phyloP scores from a whole-genome alignment of 2,797 vertebrate species.

The Lophius americanus region DNA sequence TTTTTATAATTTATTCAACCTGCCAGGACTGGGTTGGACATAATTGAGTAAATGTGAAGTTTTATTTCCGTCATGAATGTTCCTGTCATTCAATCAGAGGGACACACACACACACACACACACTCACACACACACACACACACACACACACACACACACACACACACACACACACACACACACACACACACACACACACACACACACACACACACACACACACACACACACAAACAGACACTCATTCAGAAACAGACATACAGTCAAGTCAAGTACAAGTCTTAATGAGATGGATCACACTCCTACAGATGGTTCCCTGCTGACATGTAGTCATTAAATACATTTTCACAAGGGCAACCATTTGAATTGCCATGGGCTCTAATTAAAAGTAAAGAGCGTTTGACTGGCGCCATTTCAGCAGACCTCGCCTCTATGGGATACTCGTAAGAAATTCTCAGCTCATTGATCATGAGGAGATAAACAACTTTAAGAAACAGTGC shows the following conservation, averaged over 20 bases:
- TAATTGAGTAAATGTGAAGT: no score
- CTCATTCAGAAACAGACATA: not conserved
- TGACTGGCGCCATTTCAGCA: conserved; percentile 16
- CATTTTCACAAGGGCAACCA: conserved; percentile 52
- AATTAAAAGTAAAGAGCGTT: conserved; percentile 55
- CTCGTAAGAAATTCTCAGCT: conserved; percentile 40
- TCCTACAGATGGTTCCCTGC: conserved; percentile 46
- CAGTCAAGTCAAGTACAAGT: not conserved
- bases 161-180: not conserved
- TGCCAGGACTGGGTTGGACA: no score
- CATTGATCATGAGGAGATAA: conserved; percentile 44
- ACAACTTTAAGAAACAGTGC: conserved; percentile 29
- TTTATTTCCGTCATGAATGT: not conserved
- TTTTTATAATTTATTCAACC: no score
- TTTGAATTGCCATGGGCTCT: conserved; percentile 36
- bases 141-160: not conserved
- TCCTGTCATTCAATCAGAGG: not conserved
- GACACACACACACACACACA: not conserved
- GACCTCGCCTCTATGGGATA: conserved; percentile 35
- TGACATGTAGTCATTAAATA: conserved; percentile 47
- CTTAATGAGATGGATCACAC: conserved; percentile 48
- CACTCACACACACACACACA: conserved; percentile 5
- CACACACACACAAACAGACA: not conserved
- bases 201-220: conserved; percentile 4
- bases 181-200: not conserved